phyloP scores from a whole-genome alignment of 1,140 invertebrate genomes.

The Brevipalpus yothersi region DNA sequence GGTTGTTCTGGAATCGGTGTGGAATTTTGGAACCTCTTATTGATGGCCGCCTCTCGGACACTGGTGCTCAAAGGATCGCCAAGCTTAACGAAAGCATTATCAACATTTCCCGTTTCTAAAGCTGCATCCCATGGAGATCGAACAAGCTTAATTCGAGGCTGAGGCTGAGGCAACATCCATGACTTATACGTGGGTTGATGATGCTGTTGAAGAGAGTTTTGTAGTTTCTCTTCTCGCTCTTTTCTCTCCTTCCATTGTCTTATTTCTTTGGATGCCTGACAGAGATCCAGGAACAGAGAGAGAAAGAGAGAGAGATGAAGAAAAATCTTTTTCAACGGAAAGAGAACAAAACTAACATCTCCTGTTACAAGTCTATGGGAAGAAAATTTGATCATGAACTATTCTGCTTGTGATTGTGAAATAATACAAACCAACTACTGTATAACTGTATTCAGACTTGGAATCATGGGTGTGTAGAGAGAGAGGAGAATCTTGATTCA shows the following conservation, averaged over 20 bases:
- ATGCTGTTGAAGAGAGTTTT: background rate
- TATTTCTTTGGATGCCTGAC: background rate
- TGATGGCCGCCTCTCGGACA: background rate
- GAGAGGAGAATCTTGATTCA: too few species aligned
- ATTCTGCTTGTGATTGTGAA: too few species aligned
- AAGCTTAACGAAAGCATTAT: background rate
- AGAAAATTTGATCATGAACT: too few species aligned
- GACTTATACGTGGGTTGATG: background rate
- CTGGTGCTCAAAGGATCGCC: background rate
- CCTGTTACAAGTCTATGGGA: too few species aligned
- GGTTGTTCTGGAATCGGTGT: background rate
- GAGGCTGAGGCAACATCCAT: background rate
- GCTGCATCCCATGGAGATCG: background rate
- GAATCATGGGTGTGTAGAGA: too few species aligned
- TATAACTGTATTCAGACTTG: too few species aligned
- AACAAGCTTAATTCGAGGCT: background rate
- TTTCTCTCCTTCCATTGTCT: background rate
- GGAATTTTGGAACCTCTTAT: background rate
- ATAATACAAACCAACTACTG: too few species aligned
- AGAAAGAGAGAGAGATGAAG: too few species aligned
- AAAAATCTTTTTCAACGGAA: too few species aligned
- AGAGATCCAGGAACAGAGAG: too few species aligned
- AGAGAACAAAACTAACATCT: too few species aligned
- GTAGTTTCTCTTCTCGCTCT: background rate
- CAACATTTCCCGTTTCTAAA: background rate